Conservation (phyloP, 2,797 vertebrate species). For the Xyrichtys novacula region DNA sequence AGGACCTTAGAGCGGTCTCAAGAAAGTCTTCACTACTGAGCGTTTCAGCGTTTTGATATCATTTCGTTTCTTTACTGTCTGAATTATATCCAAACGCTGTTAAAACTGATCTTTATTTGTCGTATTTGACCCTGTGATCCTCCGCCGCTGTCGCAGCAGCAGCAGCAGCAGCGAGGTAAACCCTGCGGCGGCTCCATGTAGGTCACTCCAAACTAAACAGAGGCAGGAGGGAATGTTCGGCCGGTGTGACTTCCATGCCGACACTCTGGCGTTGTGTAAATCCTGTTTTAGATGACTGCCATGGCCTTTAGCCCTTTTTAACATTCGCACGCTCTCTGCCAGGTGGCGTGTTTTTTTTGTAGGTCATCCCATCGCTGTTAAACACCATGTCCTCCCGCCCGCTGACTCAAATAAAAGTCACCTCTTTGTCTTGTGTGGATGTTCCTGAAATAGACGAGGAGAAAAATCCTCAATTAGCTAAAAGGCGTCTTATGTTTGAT, state of each 20-base stretch:
- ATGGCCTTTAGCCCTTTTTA: constrained; percentile 37
- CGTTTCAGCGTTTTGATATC: too few species aligned
- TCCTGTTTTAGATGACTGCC: constrained; percentile 27
- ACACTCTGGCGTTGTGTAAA: constrained; percentile 19
- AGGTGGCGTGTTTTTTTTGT: constrained; percentile 36
- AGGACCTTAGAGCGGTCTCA: too few species aligned
- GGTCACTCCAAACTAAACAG: constrained; percentile 29
- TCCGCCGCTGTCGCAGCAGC: background rate
- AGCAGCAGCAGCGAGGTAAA: background rate
- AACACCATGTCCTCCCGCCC: background rate
- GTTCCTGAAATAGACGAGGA: constrained; percentile 5
- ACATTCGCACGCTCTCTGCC: constrained; percentile 23
- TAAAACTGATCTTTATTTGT: background rate
- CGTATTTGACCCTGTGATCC: background rate
- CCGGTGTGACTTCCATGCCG: constrained; percentile 21
- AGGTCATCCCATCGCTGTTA: constrained; percentile 24
- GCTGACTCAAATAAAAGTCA: background rate
- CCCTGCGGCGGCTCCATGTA: constrained; percentile 19
- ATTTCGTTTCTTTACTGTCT: too few species aligned
- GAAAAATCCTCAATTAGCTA: background rate
- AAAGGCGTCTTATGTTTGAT: constrained; percentile 4
- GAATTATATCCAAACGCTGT: too few species aligned
- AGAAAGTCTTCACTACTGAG: too few species aligned
- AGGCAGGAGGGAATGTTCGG: constrained; percentile 23
- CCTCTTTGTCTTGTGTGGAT: background rate